Base-by-base conservation (phyloP, 2,797 vertebrate genomes). In the Schizothorax lantsangensis region DNA sequence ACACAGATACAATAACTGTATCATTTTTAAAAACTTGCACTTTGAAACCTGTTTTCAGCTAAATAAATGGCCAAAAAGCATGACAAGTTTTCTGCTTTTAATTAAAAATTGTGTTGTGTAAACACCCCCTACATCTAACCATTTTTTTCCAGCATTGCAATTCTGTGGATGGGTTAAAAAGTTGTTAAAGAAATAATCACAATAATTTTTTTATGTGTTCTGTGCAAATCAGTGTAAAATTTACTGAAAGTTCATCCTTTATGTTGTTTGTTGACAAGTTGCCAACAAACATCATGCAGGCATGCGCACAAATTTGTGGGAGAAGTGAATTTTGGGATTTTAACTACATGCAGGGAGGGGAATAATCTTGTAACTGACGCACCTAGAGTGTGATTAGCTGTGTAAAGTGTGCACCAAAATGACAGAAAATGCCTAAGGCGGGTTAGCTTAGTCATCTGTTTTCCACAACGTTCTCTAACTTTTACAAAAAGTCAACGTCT, bases 341-440 rank as follows among this genome's bases (percentile, higher is more conserved):
- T 62, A 79, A 62, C 33, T 62, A 62, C 23, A 43, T n/a, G 38
- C 33, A n/a, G 38, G 40, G 9, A 30, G 78, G 38, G 78, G 15
- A 45, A 79, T 14, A 79, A 64, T 79, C 23, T 62, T 79, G 78
- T 79, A 62, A 62, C 57, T 79, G 57, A 79, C 57, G 9, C 36
- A 79, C 54, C 54, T 62, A 64, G 57, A 30, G 2, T 45, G 38
- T 30, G 17, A 79, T 79, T 62, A 79, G 38, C 5, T 64, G 2
- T 64, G 78, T 45, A 45, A 79, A 79, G 15, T 0, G 57, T 19
- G 78, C 57, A 64, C 15, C 57, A 15, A 66, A 68, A 49, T 49
- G 62, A 49, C 62, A 23, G 26, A 81, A 33, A n/a, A 49, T 11
- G 43, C 40, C 40, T n/a, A 9, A 36, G 43, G 62, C 26, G 30